Conservation (phyloP, 2,888 invertebrate species). For the Drosophila anomalata region DNA sequence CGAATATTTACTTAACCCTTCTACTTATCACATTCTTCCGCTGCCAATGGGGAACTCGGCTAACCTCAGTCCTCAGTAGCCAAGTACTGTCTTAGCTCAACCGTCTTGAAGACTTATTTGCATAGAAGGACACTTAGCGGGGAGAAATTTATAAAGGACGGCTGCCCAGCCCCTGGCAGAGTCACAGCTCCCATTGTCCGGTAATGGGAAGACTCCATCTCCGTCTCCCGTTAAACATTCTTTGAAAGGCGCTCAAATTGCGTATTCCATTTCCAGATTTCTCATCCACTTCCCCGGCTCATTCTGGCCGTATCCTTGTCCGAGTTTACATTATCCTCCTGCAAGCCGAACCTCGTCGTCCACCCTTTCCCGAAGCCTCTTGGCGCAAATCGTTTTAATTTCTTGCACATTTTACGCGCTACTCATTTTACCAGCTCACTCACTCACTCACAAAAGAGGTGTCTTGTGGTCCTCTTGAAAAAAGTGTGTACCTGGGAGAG, state of each 20-base stretch:
- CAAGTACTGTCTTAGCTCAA: slow-evolving; percentile 9
- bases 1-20: neutral
- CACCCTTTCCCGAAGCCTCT: slow-evolving; percentile 25
- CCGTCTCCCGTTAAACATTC: slow-evolving; percentile 20
- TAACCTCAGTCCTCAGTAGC: neutral
- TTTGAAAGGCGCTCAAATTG: slow-evolving; percentile 39
- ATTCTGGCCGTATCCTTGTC: slow-evolving; percentile 21
- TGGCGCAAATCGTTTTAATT: slow-evolving; percentile 69
- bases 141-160: slow-evolving; percentile 8
- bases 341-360: slow-evolving; percentile 22
- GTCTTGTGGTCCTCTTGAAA: slow-evolving; percentile 7
- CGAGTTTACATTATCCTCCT: slow-evolving; percentile 20
- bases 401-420: slow-evolving; percentile 65
- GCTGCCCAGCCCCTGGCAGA: neutral
- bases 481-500: slow-evolving; percentile 7
- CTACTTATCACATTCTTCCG: neutral
- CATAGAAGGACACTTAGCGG: slow-evolving; percentile 29
- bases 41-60: neutral
- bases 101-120: slow-evolving; percentile 28
- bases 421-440: slow-evolving; percentile 41
- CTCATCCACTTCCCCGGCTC: slow-evolving; percentile 14
- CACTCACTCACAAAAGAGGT: slow-evolving; percentile 24
- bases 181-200: slow-evolving; percentile 25
- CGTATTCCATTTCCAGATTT: slow-evolving; percentile 53
- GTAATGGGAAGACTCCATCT: slow-evolving; percentile 26